Percentiles rank a stretch among this genome's conserved stretches.
Conservation (phyloP, 2,888 invertebrate species). For the Sphecodes monilicornis region DNA sequence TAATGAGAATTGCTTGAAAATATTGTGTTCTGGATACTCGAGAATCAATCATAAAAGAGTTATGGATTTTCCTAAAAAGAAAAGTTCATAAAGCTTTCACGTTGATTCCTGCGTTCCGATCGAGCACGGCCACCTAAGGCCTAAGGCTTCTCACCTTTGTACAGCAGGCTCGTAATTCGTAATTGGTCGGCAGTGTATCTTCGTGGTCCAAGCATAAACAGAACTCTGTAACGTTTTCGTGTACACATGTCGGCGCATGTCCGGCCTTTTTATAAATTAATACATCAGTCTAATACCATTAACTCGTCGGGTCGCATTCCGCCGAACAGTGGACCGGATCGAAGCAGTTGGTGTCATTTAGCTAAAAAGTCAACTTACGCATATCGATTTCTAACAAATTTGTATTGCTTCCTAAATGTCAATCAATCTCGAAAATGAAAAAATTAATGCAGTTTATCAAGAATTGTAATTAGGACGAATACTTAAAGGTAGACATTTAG, state of each 20-base stretch:
- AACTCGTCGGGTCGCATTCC: background rate
- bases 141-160: background rate
- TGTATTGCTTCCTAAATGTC: no score
- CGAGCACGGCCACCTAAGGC: background rate
- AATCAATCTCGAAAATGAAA: no score
- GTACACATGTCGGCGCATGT: conserved; percentile 14
- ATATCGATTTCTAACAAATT: no score
- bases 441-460: no score
- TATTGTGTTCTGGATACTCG: background rate
- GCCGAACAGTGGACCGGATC: no score
- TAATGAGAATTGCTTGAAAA: no score
- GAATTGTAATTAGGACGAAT: no score
- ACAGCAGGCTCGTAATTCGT: background rate
- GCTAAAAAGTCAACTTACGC: no score
- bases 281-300: conserved; percentile 19
- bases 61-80: background rate
- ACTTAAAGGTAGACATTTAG: no score
- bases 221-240: background rate
- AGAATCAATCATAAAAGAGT: background rate
- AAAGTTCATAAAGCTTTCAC: background rate
- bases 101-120: background rate
- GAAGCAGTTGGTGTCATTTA: no score
- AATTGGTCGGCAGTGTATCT: background rate
- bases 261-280: conserved; percentile 6
- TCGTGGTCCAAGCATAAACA: conserved; percentile 3